These are phyloP conservation scores for Lophura nycthemera DNA, from an alignment of 2,113 vertebrate species.

Conservation along the genomic window DNA sequence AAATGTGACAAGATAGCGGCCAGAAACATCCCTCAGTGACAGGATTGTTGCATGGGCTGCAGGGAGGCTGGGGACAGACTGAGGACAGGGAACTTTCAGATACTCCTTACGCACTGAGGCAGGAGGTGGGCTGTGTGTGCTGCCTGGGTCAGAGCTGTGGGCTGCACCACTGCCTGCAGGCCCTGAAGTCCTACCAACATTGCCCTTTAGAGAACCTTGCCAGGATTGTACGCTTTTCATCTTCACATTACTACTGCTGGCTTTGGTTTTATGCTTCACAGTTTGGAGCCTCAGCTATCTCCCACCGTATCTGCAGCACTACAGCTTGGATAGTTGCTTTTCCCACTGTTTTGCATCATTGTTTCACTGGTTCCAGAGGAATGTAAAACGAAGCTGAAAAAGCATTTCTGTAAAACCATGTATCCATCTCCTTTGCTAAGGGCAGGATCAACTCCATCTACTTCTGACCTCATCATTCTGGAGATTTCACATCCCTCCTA, in stretches of 20 bases:
- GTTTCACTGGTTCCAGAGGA: not conserved
- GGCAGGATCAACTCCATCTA: not conserved
- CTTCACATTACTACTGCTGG: rapidly evolving
- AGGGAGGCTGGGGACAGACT: not conserved
- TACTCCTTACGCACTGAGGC: rapidly evolving
- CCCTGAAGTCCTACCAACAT: rapidly evolving
- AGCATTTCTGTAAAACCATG: not conserved
- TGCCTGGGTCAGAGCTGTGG: rapidly evolving
- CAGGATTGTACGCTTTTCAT: not conserved
- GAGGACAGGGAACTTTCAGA: not conserved
- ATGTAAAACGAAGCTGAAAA: not conserved
- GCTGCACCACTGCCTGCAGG: not conserved
- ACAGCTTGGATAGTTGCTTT: not conserved
- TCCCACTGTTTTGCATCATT: not conserved
- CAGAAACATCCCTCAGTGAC: not conserved
- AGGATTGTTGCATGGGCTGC: not conserved
- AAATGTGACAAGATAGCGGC: not conserved
- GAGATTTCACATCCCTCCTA: not conserved
- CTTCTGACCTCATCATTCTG: not conserved
- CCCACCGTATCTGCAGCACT: rapidly evolving
- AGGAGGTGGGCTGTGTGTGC: not conserved
- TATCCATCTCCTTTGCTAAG: not conserved
- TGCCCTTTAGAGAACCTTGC: not conserved
- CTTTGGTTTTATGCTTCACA: not conserved
- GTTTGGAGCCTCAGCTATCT: not conserved